These are phyloP conservation scores for Tapirus indicus DNA, from an alignment of 2,797 vertebrate genomes.

Conservation along the genomic window DNA sequence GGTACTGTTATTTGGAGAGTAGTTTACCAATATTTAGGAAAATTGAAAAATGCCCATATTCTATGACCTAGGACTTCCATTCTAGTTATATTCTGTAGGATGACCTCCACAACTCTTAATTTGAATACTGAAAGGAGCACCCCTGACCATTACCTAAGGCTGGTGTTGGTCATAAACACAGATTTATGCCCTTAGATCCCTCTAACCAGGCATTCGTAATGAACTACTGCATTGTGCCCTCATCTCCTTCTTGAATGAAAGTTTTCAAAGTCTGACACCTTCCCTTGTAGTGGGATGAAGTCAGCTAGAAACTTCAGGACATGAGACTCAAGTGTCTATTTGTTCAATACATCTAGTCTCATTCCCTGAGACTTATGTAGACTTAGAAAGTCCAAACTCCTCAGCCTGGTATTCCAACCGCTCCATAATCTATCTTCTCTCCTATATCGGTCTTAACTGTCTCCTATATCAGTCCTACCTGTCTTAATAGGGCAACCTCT, in stretches of 20 bases:
- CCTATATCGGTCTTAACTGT: background rate
- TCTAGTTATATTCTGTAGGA: background rate
- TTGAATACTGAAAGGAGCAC: background rate
- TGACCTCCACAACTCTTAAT: background rate
- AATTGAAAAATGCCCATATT: constrained; percentile 29
- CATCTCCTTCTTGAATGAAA: constrained; percentile 5
- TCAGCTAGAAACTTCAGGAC: constrained; percentile 18
- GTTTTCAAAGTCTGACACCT: constrained; percentile 37
- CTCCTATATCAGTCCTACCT: background rate
- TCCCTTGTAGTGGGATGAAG: background rate
- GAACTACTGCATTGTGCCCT: background rate
- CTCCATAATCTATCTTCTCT: background rate
- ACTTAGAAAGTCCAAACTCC: background rate
- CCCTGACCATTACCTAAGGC: background rate
- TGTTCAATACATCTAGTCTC: background rate
- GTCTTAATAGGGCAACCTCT: background rate
- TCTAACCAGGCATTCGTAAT: background rate
- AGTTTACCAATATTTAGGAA: constrained; percentile 16
- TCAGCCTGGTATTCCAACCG: background rate
- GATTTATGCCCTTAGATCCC: background rate
- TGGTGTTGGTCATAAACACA: background rate
- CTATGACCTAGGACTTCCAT: constrained; percentile 30
- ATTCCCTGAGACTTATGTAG: background rate
- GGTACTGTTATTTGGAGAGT: background rate
- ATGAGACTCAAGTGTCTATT: background rate